Conservation (phyloP, 2,113 vertebrate species). For the Eolophus roseicapilla region DNA sequence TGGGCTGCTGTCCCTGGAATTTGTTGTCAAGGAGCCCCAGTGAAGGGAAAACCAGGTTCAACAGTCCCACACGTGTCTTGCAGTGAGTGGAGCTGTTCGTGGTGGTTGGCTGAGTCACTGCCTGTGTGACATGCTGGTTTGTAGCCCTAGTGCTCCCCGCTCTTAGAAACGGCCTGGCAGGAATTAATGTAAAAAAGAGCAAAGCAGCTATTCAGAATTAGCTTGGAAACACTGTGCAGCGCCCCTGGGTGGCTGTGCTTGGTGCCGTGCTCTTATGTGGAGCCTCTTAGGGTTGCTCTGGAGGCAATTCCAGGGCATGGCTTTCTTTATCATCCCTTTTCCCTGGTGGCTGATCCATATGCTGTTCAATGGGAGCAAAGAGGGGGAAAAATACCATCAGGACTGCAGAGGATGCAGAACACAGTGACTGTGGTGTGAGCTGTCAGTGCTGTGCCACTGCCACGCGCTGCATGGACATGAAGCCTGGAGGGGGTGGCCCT, state of each 20-base stretch:
- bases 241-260: neutral
- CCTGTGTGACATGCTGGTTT: neutral
- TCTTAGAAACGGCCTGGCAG: neutral
- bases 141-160: neutral
- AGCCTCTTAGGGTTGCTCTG: neutral
- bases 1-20: neutral
- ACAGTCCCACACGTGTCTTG: neutral
- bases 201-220: neutral
- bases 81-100: neutral
- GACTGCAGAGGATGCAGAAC: neutral
- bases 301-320: neutral
- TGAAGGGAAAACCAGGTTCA: neutral
- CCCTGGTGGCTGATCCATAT: neutral
- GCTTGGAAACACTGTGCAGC: neutral
- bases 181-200: neutral
- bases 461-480: neutral
- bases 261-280: neutral
- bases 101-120: neutral
- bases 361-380: neutral
- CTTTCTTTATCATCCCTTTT: neutral
- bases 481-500: neutral
- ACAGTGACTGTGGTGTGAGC: neutral
- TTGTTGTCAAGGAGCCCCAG: neutral
- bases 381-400: neutral
- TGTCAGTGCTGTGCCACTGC: accelerated